Evolutionary conservation across 2,797 vertebrate species (phyloP), one percentile per base, ranked within the genome.

Genomic region (Crotalus adamanteus): DNA sequence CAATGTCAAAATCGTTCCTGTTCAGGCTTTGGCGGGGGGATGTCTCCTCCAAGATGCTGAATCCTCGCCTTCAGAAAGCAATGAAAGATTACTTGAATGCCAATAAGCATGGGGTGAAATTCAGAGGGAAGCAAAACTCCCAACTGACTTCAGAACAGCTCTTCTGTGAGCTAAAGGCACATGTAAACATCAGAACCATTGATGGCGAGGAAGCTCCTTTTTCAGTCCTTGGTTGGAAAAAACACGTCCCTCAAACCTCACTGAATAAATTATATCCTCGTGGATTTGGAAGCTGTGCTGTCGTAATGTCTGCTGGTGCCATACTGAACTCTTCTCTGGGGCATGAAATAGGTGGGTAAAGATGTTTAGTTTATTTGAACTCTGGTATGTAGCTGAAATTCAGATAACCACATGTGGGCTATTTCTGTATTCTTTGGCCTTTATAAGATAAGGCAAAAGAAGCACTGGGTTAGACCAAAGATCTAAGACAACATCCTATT

Each of bases 271-370:
- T 99, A 83, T 97, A 98, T 93, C 93, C 97, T 26, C 95, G 31
- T 25, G 97, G 96, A 83, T 98, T 99, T 94, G 97, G 97, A 94
- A 98, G 97, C 93, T 99, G 99, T 85, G 99, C 99, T 0, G 99
- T 99, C 42, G 99, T 99, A 96, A 99, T 98, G 89, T 99, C 99
- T 3, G 99, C 99, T 0, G 99, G 99, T 5, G 98, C 99, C 95
- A 99, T 99, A 96, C 97, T 99, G 93, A 99, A 98, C 96, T 99
- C 99, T 3, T 98, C 98, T 37, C 97, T 99, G 93, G 99, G 99
- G 31, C 97, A 98, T n/a, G 99, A 99, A 98, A 99, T 99, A 85
- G 99, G 99, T 99, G 97, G 98, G 99, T 98, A 60, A 95, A 53
- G 91, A 87, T 63, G 26, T 86, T 78, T 85, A 2, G 13, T 12